Conservation (phyloP, 2,113 vertebrate species). For the Indri indri region DNA sequence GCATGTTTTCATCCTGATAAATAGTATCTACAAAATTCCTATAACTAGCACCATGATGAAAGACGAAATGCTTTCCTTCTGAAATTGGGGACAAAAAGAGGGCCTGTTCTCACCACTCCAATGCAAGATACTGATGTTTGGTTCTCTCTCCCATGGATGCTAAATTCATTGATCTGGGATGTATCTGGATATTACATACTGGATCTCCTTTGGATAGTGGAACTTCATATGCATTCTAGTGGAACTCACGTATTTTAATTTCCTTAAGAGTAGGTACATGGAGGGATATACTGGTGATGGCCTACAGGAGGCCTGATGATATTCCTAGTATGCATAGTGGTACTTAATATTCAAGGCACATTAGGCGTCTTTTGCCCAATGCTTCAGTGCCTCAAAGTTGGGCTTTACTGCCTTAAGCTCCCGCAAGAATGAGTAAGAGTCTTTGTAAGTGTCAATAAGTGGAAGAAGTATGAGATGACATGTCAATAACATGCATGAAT, state of each 20-base stretch:
- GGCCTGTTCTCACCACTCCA: too few relatives aligned
- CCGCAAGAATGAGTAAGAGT: neutral
- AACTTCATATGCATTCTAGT: neutral
- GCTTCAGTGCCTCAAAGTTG: neutral
- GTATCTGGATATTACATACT: neutral
- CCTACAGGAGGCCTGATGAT: neutral
- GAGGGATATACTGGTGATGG: neutral
- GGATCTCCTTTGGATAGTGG: neutral
- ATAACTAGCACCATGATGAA: too few relatives aligned
- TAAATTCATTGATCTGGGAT: neutral
- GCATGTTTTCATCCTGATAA: too few relatives aligned
- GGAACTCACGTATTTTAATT: neutral
- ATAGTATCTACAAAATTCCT: too few relatives aligned
- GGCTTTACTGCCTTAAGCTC: neutral
- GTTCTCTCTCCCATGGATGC: rapidly evolving
- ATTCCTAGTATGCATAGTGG: neutral
- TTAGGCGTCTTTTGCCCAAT: neutral
- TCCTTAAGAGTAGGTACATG: neutral
- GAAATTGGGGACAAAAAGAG: too few relatives aligned
- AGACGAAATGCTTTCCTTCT: too few relatives aligned
- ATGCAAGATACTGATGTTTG: neutral
- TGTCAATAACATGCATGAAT: rapidly evolving
- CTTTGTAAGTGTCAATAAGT: neutral
- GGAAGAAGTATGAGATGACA: neutral
- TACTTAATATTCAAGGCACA: neutral